Evolutionary conservation across 2,797 vertebrate genomes (phyloP).

Genomic region (Pygocentrus nattereri): DNA sequence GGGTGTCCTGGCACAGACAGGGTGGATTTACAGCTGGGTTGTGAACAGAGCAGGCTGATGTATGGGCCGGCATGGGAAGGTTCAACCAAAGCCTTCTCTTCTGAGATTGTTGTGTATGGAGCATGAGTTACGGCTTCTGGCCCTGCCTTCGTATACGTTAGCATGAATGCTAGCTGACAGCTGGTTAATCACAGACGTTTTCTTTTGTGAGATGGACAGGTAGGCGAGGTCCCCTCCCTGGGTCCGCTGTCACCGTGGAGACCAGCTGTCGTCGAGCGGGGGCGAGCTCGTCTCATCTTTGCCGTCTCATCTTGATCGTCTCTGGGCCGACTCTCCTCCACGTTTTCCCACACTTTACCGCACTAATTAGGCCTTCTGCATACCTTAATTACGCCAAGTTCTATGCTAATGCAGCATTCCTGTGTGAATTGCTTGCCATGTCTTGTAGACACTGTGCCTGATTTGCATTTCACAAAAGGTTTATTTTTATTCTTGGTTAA

Average conservation of each 20-base stretch:
- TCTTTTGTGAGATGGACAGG: slow-evolving; percentile 21
- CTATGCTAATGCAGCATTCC: slow-evolving; percentile 70
- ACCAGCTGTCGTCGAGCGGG: slow-evolving; percentile 31
- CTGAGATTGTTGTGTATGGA: slow-evolving; percentile 29
- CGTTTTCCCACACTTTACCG: slow-evolving; percentile 48
- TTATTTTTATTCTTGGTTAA: slow-evolving; percentile 59
- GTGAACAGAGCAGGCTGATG: slow-evolving; percentile 34
- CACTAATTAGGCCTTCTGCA: slow-evolving; percentile 68
- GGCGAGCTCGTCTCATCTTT: background rate
- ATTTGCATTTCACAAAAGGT: slow-evolving; percentile 68
- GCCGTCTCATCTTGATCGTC: slow-evolving; percentile 6
- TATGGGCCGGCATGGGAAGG: slow-evolving; percentile 14
- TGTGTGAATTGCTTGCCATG: slow-evolving; percentile 62
- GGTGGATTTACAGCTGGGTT: slow-evolving; percentile 43
- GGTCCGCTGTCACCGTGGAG: slow-evolving; percentile 3
- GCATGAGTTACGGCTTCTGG: slow-evolving; percentile 31
- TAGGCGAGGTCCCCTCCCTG: background rate
- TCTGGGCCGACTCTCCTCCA: slow-evolving; percentile 25
- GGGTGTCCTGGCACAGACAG: slow-evolving; percentile 23
- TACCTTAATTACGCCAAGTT: slow-evolving; percentile 68
- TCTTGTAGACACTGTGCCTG: slow-evolving; percentile 60
- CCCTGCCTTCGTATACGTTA: slow-evolving; percentile 24
- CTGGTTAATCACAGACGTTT: slow-evolving; percentile 35
- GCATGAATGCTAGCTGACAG: slow-evolving; percentile 33
- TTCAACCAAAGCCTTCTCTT: slow-evolving; percentile 7